Evolutionary conservation across 2,888 invertebrate genomes (phyloP).

Genomic region (Chrysodeixis includens): DNA sequence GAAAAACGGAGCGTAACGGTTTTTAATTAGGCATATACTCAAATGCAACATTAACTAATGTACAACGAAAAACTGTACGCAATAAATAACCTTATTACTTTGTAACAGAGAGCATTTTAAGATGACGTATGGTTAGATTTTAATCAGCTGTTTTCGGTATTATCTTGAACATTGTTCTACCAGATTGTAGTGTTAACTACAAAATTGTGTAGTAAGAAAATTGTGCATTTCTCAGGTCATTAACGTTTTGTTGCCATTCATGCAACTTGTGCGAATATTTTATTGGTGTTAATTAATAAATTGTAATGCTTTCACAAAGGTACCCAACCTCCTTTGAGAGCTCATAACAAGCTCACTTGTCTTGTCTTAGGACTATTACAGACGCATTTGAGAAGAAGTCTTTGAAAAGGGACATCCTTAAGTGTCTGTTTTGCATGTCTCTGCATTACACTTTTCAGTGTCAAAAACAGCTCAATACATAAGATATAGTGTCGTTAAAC

Average conservation of each 20-base stretch:
- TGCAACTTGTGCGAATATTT: not conserved
- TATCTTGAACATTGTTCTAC: constrained; percentile 51
- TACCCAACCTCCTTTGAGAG: too few relatives aligned
- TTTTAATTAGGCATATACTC: constrained; percentile 68
- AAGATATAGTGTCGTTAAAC: too few relatives aligned
- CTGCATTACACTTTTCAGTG: too few relatives aligned
- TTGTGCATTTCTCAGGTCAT: constrained; percentile 11
- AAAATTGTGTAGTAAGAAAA: constrained; percentile 43
- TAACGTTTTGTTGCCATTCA: constrained; percentile 13
- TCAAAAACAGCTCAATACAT: too few relatives aligned
- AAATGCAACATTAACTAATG: constrained; percentile 62
- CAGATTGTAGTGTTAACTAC: constrained; percentile 51
- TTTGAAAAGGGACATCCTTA: too few relatives aligned
- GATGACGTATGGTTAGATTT: constrained; percentile 34
- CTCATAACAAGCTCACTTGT: too few relatives aligned
- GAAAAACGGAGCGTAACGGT: constrained; percentile 78
- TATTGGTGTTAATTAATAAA: not conserved
- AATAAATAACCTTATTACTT: constrained; percentile 40
- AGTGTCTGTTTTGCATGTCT: too few relatives aligned
- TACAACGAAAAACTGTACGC: constrained; percentile 28
- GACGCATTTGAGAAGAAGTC: too few relatives aligned
- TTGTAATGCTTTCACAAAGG: too few relatives aligned
- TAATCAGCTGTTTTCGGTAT: constrained; percentile 45
- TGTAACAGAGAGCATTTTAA: constrained; percentile 13
- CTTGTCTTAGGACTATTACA: too few relatives aligned